Percentiles rank a stretch among this genome's conserved stretches.
Conservation (phyloP, 2,888 invertebrate genomes). For the Dryomyza anilis region DNA sequence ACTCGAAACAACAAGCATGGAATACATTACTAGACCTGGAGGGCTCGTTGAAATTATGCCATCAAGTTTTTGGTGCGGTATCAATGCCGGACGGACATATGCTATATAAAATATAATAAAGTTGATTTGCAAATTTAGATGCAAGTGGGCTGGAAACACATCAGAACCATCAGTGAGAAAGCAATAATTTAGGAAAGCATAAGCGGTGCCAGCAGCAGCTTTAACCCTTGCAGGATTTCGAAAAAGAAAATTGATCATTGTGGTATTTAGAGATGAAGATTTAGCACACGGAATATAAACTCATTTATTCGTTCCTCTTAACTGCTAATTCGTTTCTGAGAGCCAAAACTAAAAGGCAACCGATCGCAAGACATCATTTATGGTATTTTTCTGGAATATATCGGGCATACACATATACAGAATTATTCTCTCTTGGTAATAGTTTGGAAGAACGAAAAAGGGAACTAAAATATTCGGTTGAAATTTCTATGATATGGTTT, state of each 20-base stretch:
- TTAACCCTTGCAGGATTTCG: slow-evolving; percentile 4
- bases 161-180: slow-evolving; percentile 2
- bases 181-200: slow-evolving; percentile 12
- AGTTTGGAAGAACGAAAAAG: too few species aligned
- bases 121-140: slow-evolving; percentile 34
- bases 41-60: slow-evolving; percentile 61
- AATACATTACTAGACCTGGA: slow-evolving; percentile 52
- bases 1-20: slow-evolving; percentile 26
- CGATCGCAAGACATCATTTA: too few species aligned
- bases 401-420: too few species aligned
- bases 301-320: too few species aligned
- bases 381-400: too few species aligned
- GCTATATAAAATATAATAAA: too few species aligned
- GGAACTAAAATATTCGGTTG: too few species aligned
- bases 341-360: too few species aligned
- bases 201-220: background rate
- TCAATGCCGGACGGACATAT: slow-evolving; percentile 37
- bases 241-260: background rate
- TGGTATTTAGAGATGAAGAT: background rate
- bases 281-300: too few species aligned
- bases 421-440: too few species aligned
- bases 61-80: slow-evolving; percentile 57
- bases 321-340: too few species aligned
- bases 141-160: slow-evolving; percentile 30
- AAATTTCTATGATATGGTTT: too few species aligned